These are phyloP conservation scores for Bos javanicus DNA, from an alignment of 2,113 vertebrate species.

Conservation along the genomic window DNA sequence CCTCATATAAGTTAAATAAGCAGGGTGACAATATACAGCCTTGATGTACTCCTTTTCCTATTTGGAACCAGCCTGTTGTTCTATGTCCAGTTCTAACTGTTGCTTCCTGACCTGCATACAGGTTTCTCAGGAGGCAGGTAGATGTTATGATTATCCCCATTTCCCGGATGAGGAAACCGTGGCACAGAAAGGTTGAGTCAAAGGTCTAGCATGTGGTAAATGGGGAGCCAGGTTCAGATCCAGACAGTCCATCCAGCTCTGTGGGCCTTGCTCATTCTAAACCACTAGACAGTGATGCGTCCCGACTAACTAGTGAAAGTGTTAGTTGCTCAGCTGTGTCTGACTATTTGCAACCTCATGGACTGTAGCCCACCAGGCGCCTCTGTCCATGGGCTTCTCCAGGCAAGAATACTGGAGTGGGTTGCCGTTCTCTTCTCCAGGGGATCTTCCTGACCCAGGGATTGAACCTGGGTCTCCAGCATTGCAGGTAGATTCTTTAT, in stretches of 20 bases:
- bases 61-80: not conserved
- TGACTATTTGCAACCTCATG: not conserved
- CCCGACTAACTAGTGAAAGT: not conserved
- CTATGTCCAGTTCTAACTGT: not conserved
- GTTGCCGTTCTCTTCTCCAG: not conserved
- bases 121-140: not conserved
- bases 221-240: not conserved
- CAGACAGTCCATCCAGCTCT: not conserved
- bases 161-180: not conserved
- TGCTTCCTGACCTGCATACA: not conserved
- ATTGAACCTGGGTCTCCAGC: not conserved
- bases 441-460: not conserved
- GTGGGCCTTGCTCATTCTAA: not conserved
- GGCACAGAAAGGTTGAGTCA: not conserved
- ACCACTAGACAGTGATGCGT: rapidly evolving
- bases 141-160: not conserved
- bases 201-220: not conserved
- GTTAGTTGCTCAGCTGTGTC: not conserved
- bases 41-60: not conserved
- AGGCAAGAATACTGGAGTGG: not conserved
- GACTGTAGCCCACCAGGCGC: not conserved
- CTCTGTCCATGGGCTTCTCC: not conserved
- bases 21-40: not conserved
- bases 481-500: not conserved
- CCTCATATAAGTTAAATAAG: not conserved